These are phyloP conservation scores for Steinernema hermaphroditum DNA, from an alignment of 2,888 invertebrate species.

Conservation along the genomic window DNA sequence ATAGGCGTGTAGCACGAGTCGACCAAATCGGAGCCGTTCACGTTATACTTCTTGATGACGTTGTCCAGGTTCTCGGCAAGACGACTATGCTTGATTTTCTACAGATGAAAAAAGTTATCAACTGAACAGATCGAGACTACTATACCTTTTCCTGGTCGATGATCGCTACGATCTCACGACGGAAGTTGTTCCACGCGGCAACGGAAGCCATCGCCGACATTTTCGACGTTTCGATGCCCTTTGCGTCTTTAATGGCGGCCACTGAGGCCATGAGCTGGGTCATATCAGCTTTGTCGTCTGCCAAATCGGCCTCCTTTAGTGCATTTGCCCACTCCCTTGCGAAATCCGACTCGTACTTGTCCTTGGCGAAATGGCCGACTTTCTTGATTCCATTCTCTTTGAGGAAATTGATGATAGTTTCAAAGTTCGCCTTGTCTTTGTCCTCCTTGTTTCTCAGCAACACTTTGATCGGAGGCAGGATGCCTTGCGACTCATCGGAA, in stretches of 20 bases:
- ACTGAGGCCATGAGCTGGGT: slow-evolving; percentile 82
- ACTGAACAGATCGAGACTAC: slow-evolving; percentile 8
- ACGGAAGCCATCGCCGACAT: slow-evolving; percentile 90
- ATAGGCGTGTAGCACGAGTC: slow-evolving; percentile 99
- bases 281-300: slow-evolving; percentile 73
- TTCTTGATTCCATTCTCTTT: slow-evolving; percentile 79
- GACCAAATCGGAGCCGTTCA: slow-evolving; percentile 72
- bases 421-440: slow-evolving; percentile 83
- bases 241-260: slow-evolving; percentile 91
- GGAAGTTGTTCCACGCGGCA: slow-evolving; percentile 90
- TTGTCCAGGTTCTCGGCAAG: slow-evolving; percentile 90
- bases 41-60: slow-evolving; percentile 77
- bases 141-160: slow-evolving; percentile 85
- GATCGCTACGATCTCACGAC: slow-evolving; percentile 96
- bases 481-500: slow-evolving; percentile 75
- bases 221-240: slow-evolving; percentile 84
- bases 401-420: slow-evolving; percentile 77
- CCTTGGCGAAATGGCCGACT: slow-evolving; percentile 87
- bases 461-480: slow-evolving; percentile 80
- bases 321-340: slow-evolving; percentile 85
- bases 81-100: slow-evolving; percentile 94
- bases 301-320: slow-evolving; percentile 78
- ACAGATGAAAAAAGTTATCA: slow-evolving; percentile 63
- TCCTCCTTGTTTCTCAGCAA: slow-evolving; percentile 87
- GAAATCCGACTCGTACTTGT: slow-evolving; percentile 89